Conservation (phyloP, 1,140 invertebrate species). For the Drosophila trapezifrons region DNA sequence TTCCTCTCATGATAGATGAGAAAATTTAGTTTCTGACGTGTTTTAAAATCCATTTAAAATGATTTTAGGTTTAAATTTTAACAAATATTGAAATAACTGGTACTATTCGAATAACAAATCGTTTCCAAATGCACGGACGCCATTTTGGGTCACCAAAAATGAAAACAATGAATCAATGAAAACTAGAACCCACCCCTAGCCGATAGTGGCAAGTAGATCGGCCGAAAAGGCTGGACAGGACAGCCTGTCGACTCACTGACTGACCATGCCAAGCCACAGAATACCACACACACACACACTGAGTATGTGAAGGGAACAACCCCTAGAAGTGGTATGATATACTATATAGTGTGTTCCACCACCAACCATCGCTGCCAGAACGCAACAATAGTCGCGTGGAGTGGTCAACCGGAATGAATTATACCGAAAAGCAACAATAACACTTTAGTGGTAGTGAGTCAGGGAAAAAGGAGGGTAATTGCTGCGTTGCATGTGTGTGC, state of each 20-base stretch:
- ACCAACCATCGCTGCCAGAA: constrained; percentile 22
- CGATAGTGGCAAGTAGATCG: constrained; percentile 46
- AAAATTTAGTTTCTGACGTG: neutral
- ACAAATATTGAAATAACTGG: neutral
- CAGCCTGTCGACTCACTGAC: constrained; percentile 38
- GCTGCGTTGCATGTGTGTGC: neutral
- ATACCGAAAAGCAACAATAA: constrained; percentile 46
- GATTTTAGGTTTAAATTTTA: neutral
- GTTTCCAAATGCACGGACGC: constrained; percentile 34
- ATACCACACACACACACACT: neutral
- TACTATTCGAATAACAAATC: neutral
- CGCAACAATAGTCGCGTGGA: constrained; percentile 16
- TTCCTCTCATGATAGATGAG: too few species aligned
- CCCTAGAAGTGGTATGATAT: constrained; percentile 32
- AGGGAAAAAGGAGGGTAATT: constrained; percentile 17
- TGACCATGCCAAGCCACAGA: constrained; percentile 34
- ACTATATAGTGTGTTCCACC: constrained; percentile 4
- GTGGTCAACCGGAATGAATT: constrained; percentile 60
- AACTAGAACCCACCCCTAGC: constrained; percentile 53
- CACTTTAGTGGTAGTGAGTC: constrained; percentile 13
- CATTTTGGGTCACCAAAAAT: constrained; percentile 49
- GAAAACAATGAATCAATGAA: constrained; percentile 14
- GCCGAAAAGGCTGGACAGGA: constrained; percentile 25
- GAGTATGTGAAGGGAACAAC: constrained; percentile 28
- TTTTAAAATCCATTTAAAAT: too few species aligned